phyloP scores from a whole-genome alignment of 2,888 invertebrate genomes.

The Agrochola lychnidis region DNA sequence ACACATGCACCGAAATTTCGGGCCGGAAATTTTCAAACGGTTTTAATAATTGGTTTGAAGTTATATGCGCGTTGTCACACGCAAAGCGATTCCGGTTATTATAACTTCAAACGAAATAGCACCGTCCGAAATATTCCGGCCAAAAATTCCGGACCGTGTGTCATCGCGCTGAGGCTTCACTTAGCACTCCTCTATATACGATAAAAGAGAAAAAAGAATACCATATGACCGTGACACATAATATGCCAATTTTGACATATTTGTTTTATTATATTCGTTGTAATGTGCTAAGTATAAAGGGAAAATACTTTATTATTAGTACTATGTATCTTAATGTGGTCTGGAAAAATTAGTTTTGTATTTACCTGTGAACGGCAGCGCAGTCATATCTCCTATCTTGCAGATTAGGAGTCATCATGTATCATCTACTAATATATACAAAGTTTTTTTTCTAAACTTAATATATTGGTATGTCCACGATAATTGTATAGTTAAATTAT shows the following conservation, averaged over 20 bases:
- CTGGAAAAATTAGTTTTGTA: constrained; percentile 45
- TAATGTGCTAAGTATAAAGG: constrained; percentile 42
- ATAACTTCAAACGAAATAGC: too few relatives aligned
- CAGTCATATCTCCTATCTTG: constrained; percentile 2
- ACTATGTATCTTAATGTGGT: constrained; percentile 39
- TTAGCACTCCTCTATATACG: not conserved
- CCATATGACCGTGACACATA: not conserved
- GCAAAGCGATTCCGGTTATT: too few relatives aligned
- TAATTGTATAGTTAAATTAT: not conserved
- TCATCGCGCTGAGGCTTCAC: not conserved
- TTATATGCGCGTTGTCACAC: too few relatives aligned
- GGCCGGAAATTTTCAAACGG: too few relatives aligned
- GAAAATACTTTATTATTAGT: constrained; percentile 31
- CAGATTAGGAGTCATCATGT: constrained; percentile 25
- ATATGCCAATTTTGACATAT: constrained; percentile 31
- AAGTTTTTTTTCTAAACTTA: constrained; percentile 9
- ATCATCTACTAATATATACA: not conserved
- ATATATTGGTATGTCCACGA: constrained; percentile 36
- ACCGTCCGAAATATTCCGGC: too few relatives aligned
- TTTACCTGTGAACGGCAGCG: not conserved
- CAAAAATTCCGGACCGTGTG: too few relatives aligned
- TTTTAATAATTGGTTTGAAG: too few relatives aligned
- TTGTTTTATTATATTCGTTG: constrained; percentile 35
- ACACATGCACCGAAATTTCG: too few relatives aligned
- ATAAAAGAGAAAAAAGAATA: not conserved